Evolutionary conservation across 2,888 invertebrate species (phyloP).

Genomic region (Eupithecia abbreviata): DNA sequence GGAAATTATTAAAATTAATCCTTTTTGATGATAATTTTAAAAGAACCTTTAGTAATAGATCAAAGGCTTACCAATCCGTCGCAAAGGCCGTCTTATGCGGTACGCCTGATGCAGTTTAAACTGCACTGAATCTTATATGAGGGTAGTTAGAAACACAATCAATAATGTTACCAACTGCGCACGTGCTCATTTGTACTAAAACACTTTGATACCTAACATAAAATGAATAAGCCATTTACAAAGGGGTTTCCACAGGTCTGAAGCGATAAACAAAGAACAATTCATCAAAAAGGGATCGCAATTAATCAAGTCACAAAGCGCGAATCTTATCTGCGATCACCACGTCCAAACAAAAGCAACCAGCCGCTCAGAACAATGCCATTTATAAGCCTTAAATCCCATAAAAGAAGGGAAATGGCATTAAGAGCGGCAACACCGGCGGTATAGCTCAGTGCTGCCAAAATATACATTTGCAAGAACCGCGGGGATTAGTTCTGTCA

Average conservation of each 20-base stretch:
- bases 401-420: constrained; percentile 57
- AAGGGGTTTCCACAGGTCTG: not conserved
- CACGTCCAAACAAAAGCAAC: constrained; percentile 61
- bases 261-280: constrained; percentile 25
- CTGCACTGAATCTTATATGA: constrained; percentile 51
- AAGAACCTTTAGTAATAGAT: not conserved
- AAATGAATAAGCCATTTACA: not conserved
- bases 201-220: not conserved
- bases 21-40: too few relatives aligned
- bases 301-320: constrained; percentile 53
- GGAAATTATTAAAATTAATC: too few relatives aligned
- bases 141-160: constrained; percentile 44
- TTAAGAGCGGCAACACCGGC: constrained; percentile 47
- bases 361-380: constrained; percentile 59
- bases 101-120: constrained; percentile 16
- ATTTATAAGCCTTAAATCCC: constrained; percentile 59
- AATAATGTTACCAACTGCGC: constrained; percentile 19
- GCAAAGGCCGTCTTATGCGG: not conserved
- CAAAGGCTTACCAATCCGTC: not conserved
- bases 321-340: constrained; percentile 57
- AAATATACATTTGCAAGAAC: constrained; percentile 34
- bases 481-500: constrained; percentile 21
- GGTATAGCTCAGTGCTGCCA: constrained; percentile 36
- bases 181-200: not conserved
- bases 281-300: constrained; percentile 40